These are phyloP conservation scores for Dipodomys ordii DNA, from an alignment of 2,113 vertebrate genomes.

Conservation along the genomic window DNA sequence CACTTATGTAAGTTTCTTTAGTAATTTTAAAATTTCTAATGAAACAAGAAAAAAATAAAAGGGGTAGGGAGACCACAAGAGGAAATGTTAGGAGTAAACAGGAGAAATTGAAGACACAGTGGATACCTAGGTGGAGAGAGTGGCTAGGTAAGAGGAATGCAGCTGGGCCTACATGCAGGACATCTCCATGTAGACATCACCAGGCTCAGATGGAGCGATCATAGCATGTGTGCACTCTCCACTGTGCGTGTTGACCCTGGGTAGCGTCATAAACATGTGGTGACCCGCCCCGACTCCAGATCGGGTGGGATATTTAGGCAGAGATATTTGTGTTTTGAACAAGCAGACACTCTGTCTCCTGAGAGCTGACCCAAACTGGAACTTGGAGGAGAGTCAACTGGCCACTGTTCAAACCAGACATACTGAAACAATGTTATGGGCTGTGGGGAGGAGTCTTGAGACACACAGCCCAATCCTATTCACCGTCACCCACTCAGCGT, in stretches of 20 bases:
- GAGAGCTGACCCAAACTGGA: slow-evolving; percentile 77
- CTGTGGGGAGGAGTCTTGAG: neutral
- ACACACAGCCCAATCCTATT: slow-evolving; percentile 15
- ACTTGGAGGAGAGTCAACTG: slow-evolving; percentile 77
- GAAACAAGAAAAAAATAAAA: no score
- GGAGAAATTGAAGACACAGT: neutral
- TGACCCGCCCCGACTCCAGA: neutral
- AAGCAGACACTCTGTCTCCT: slow-evolving; percentile 77
- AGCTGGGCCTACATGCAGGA: fast-evolving
- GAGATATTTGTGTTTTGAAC: slow-evolving; percentile 56
- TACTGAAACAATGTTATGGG: slow-evolving; percentile 63
- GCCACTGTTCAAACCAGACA: slow-evolving; percentile 73
- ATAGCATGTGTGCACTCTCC: neutral
- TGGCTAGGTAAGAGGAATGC: neutral
- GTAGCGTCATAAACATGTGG: neutral
- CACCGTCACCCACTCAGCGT: neutral
- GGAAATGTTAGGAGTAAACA: neutral
- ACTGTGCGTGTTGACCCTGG: neutral
- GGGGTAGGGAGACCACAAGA: neutral
- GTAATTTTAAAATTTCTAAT: no score
- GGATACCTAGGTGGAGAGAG: neutral
- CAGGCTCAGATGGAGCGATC: neutral
- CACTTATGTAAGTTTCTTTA: no score
- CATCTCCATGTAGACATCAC: neutral
- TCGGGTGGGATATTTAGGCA: slow-evolving; percentile 29